These are phyloP conservation scores for Eulimnadia texana DNA, from an alignment of 1,140 invertebrate species.

Conservation along the genomic window DNA sequence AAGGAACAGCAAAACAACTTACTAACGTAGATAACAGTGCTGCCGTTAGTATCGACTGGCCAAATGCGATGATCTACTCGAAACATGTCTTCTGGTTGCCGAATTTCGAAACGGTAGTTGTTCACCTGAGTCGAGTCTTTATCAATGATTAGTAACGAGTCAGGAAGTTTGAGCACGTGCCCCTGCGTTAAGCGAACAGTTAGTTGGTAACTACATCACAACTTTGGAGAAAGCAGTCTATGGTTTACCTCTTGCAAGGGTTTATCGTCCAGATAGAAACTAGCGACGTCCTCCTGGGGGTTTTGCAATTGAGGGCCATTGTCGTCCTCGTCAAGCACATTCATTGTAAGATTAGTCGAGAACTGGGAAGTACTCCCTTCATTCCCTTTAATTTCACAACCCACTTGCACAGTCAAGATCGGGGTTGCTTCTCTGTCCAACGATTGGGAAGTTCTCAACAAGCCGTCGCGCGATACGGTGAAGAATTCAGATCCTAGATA, in stretches of 20 bases:
- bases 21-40: slow-evolving; percentile 10
- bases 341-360: neutral
- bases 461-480: no score
- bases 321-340: slow-evolving; percentile 16
- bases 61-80: slow-evolving; percentile 5
- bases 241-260: slow-evolving; percentile 6
- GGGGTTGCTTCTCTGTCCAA: no score
- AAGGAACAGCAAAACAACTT: slow-evolving; percentile 4
- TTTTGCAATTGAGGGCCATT: slow-evolving; percentile 8
- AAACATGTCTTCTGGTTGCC: neutral
- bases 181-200: neutral
- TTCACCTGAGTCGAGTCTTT: slow-evolving; percentile 17
- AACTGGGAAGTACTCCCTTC: neutral
- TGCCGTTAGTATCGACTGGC: neutral
- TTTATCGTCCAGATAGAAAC: slow-evolving; percentile 11
- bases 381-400: neutral
- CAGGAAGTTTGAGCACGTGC: neutral
- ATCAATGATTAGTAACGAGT: slow-evolving; percentile 15
- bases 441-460: no score
- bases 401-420: neutral
- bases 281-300: slow-evolving; percentile 1
- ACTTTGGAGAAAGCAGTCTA: neutral
- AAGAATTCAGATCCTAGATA: no score
- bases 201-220: neutral
- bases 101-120: slow-evolving; percentile 8